Evolutionary conservation across 2,888 invertebrate species (phyloP).

Genomic region (Phragmatobia fuliginosa): DNA sequence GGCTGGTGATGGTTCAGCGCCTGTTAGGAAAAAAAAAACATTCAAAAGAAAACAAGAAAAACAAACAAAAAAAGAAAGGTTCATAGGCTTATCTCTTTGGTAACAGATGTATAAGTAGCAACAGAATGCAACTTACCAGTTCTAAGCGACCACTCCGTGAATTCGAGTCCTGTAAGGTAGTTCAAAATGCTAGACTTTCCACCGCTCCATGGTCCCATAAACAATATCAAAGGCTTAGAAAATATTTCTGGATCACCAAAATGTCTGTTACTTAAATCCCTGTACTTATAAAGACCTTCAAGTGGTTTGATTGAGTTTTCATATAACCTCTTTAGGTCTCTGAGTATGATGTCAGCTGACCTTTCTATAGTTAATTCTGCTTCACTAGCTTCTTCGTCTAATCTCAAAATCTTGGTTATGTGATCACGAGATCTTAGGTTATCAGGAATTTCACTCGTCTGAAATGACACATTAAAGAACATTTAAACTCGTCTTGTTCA

Average conservation of each 20-base stretch:
- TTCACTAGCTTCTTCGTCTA: conserved; percentile 92
- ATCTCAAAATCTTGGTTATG: conserved; percentile 91
- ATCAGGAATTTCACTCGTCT: conserved; percentile 91
- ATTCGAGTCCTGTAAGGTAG: conserved; percentile 95
- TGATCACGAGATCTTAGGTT: conserved; percentile 93
- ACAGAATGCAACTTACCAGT: conserved; percentile 89
- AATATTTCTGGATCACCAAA: conserved; percentile 98
- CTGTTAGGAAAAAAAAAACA: too few species aligned
- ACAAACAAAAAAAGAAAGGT: background rate
- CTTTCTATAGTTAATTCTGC: conserved; percentile 90
- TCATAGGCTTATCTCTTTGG: background rate
- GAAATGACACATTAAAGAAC: conserved; percentile 55
- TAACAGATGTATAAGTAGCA: background rate
- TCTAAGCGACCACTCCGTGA: conserved; percentile 92
- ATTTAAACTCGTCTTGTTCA: background rate
- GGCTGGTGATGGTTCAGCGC: conserved; percentile 97
- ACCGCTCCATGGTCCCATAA: conserved; percentile 98
- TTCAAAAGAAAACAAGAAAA: too few species aligned
- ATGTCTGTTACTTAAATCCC: conserved; percentile 96
- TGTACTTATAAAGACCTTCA: conserved; percentile 96
- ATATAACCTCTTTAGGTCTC: conserved; percentile 94
- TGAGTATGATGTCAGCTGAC: conserved; percentile 92
- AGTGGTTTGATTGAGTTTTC: conserved; percentile 95
- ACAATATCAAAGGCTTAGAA: conserved; percentile 96
- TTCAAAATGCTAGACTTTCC: conserved; percentile 98